Base-by-base conservation (phyloP, 2,113 vertebrate genomes). In the Hyla sarda region DNA sequence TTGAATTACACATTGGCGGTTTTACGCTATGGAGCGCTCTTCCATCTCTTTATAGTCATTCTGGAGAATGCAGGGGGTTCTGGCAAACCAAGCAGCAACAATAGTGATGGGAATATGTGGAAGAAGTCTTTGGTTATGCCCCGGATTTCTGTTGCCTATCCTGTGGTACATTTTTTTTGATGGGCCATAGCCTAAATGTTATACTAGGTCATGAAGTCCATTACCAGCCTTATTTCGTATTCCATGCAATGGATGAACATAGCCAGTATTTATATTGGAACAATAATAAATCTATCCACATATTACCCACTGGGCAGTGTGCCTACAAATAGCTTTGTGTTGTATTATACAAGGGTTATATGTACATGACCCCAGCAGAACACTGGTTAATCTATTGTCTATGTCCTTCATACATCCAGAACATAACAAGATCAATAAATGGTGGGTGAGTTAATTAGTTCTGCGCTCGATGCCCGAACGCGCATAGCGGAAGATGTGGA, bases 371-470 rank as follows among this genome's bases (percentile, higher is more conserved):
- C 12, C 25, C 48, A 48, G 48, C 6, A 77, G 2, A 52, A 13
- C 14, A n/a, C 54, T 16, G 30, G n/a, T 28, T 45, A 81, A 65
- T 47, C 56, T 25, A 47, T 65, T 47, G 25, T n/a, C n/a, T 65
- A 65, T 47, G 78, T 28, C 56, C 78, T 81, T 81, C 54, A 8
- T 80, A 60, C 56, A 60, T 62, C 77, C 56, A 37, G 34, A 47
- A 47, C n/a, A 80, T 62, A 41, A 41, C n/a, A 9, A 8, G 56
- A 65, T 81, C 77, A 80, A 80, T 80, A 54, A 3, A 25, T 48
- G 37, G 2, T 56, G 50, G 52, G 1, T 3, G 32, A 56, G 45
- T 80, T 60, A 60, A 80, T 80, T 80, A 80, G 54, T 21, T 80
- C 6, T 41, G 56, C 21, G 52, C 52, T 48, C 23, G 72, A 74